Conservation (phyloP, 1,140 invertebrate genomes). For the Leptinotarsa undecemlineata region DNA sequence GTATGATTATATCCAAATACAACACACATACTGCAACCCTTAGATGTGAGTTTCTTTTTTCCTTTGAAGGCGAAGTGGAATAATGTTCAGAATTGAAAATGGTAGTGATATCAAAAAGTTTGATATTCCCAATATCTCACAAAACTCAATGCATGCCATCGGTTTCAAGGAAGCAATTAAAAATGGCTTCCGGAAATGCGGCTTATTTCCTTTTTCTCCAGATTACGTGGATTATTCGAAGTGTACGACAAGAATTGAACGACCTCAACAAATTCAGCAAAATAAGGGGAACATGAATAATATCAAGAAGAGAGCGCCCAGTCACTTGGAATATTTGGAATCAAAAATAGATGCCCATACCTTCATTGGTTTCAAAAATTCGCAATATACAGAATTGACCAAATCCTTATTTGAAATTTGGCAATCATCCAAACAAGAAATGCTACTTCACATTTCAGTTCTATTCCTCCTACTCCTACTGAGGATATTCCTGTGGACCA, state of each 20-base stretch:
- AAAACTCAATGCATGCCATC: background rate
- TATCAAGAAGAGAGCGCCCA: background rate
- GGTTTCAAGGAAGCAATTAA: background rate
- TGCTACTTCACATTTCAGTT: background rate
- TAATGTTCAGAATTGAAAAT: background rate
- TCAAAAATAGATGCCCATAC: slow-evolving; percentile 10
- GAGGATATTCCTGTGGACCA: background rate
- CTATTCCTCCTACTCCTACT: background rate
- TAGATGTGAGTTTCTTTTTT: slow-evolving; percentile 2
- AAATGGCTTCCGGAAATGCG: slow-evolving; percentile 1
- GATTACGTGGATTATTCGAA: slow-evolving; percentile 27
- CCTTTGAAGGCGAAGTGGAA: background rate
- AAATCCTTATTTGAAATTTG: slow-evolving; percentile 16
- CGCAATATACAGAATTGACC: slow-evolving; percentile 6
- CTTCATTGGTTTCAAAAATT: background rate
- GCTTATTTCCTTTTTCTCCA: background rate
- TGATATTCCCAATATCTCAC: slow-evolving; percentile 4
- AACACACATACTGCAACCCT: background rate
- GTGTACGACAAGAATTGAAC: background rate
- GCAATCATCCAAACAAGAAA: slow-evolving; percentile 2
- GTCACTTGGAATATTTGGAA: slow-evolving; percentile 5
- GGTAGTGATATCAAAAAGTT: background rate
- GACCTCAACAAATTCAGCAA: background rate
- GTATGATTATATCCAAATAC: background rate
- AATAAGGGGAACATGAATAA: background rate